Evolutionary conservation across 2,797 vertebrate genomes (phyloP).

Genomic region (Diplodus puntazzo): DNA sequence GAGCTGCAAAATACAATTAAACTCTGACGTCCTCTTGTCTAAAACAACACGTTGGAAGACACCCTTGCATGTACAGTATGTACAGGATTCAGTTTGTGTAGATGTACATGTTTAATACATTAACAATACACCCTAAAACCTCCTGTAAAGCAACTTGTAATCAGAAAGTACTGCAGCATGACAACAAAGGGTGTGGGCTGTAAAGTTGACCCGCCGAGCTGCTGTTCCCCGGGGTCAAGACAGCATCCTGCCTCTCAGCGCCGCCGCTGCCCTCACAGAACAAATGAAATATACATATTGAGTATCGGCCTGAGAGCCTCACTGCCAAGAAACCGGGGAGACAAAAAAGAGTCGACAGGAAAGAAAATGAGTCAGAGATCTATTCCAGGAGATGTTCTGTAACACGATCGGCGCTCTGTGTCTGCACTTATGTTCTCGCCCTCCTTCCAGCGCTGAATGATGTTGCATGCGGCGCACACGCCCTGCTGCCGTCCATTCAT

Average conservation of each 20-base stretch:
- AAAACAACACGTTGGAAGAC: too few relatives aligned
- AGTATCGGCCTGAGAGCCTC: background rate
- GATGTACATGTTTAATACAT: too few relatives aligned
- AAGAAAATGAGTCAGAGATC: constrained; percentile 51
- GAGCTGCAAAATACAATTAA: too few relatives aligned
- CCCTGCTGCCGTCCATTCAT: background rate
- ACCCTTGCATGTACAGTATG: too few relatives aligned
- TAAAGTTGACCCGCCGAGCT: background rate
- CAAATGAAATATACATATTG: background rate
- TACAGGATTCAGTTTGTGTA: too few relatives aligned
- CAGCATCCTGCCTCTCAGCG: background rate
- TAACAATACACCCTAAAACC: too few relatives aligned
- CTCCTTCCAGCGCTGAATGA: constrained; percentile 5
- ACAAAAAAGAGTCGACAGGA: background rate
- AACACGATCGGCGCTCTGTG: constrained; percentile 49
- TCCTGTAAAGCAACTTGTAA: background rate
- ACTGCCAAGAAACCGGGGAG: constrained; percentile 13
- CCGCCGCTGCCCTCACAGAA: background rate
- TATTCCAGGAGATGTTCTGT: constrained; percentile 49
- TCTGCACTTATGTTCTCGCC: constrained; percentile 34
- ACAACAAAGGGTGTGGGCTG: background rate
- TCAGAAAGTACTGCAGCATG: background rate
- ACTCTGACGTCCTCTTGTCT: too few relatives aligned
- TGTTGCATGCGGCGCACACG: background rate
- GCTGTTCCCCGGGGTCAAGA: background rate